A percentile compares a stretch with the other conserved stretches of the same genome.
These are phyloP conservation scores for Sardinella longiceps DNA, from an alignment of 2,797 vertebrate genomes.

Conservation along the genomic window DNA sequence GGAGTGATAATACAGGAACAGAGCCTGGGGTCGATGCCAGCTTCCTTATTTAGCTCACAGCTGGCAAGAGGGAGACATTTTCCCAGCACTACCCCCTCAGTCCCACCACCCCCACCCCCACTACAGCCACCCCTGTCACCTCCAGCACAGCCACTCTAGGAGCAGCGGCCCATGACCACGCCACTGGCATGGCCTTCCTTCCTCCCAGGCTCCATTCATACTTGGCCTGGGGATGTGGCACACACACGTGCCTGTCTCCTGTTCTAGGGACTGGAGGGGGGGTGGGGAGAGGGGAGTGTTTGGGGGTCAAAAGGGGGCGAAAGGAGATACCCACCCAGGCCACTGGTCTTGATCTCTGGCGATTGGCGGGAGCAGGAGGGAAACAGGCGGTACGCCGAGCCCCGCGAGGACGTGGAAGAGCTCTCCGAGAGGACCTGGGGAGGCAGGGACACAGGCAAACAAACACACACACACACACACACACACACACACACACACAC, in stretches of 20 bases:
- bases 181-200: slow-evolving; percentile 42
- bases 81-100: slow-evolving; percentile 38
- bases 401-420: slow-evolving; percentile 76
- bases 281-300: slow-evolving; percentile 22
- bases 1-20: slow-evolving; percentile 40
- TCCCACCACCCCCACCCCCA: slow-evolving; percentile 43
- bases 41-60: slow-evolving; percentile 45
- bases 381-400: slow-evolving; percentile 86
- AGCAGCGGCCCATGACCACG: slow-evolving; percentile 50
- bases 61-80: slow-evolving; percentile 38
- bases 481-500: not conserved
- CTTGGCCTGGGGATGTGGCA: not conserved
- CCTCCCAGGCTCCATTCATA: not conserved
- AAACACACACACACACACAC: not conserved
- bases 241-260: no score
- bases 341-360: slow-evolving; percentile 87
- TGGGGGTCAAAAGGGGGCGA: not conserved
- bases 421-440: slow-evolving; percentile 92
- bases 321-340: slow-evolving; percentile 81
- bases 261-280: no score
- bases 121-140: slow-evolving; percentile 33
- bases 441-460: slow-evolving; percentile 38
- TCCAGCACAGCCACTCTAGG: slow-evolving; percentile 60
- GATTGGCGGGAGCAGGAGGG: slow-evolving; percentile 87
- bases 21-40: slow-evolving; percentile 33